Evolutionary conservation across 2,888 invertebrate genomes (phyloP), one percentile per base, ranked within the genome.

Genomic region (Odontocerum albicorne): DNA sequence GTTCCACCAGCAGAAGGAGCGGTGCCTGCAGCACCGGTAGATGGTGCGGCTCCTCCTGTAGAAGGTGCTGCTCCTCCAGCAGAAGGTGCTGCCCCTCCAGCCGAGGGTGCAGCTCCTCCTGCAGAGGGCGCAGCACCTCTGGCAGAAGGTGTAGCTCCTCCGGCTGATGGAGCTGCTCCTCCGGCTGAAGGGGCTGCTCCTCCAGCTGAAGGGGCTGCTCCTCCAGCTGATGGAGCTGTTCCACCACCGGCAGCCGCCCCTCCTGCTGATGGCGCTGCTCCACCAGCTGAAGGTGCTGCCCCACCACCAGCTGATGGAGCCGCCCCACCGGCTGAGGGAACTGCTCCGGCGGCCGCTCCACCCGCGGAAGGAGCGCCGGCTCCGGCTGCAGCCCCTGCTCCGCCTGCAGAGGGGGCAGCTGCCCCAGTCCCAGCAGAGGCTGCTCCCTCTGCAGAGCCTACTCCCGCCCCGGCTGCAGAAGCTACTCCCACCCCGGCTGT

Each of bases 161-260:
- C 66, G 0, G 68, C 68, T 0, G 66, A 64, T 0, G 69, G 68
- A 2, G 74, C 69, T 1, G 67, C 63, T n/a, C 61, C 57, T 39
- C 66, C 69, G 2, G 63, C 66, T 0, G 65, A 63, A 0, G 67
- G 63, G 2, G 65, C 62, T 10, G 60, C 62, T n/a, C 65, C 64
- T 8, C 45, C 63, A 2, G 53, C 50, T 3, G 59, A 50, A 1
- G 63, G 64, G 0, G 69, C 63, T 4, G 66, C 68, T 1, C 66
- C 71, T 7, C 68, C 72, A 0, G 65, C 66, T 1, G 66, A 65
- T n/a, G 66, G 66, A 7, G 65, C 65, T 3, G 68, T 64, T 20
- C 67, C 66, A 2, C 64, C 70, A 1, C 67, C 65, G 0, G 71
- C 67, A 15, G 69, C 61, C 0, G 66, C 62, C 3, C 64, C 66